These are phyloP conservation scores for Haliclona indistincta DNA, from an alignment of 37 sponge, comb jelly and placozoan species.

Conservation along the genomic window DNA sequence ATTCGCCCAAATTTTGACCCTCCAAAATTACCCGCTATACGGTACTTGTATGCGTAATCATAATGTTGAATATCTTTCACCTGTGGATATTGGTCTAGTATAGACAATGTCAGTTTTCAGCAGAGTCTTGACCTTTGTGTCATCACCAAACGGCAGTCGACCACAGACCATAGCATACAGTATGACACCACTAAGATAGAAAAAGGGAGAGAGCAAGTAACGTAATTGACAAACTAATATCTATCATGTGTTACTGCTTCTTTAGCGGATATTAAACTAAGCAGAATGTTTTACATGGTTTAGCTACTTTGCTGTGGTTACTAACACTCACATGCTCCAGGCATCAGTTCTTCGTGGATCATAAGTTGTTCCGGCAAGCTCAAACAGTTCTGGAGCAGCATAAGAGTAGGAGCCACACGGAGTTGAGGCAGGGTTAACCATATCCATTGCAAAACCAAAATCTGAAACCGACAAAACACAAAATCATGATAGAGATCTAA, in stretches of 20 bases:
- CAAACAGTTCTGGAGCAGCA: constrained; percentile 92
- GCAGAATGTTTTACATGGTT: background rate
- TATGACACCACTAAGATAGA: constrained; percentile 79
- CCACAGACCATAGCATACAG: constrained; percentile 94
- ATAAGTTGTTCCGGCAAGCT: constrained; percentile 49
- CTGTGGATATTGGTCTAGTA: constrained; percentile 23
- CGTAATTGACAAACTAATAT: background rate
- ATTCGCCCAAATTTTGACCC: too few species aligned
- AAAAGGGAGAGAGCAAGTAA: background rate
- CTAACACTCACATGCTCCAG: constrained; percentile 93
- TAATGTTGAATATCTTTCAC: constrained; percentile 2
- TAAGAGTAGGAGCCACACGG: constrained; percentile 93
- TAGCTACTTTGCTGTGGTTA: too few species aligned
- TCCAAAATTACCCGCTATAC: too few species aligned
- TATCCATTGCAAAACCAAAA: constrained; percentile 84
- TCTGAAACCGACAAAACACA: constrained; percentile 44
- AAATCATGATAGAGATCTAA: background rate
- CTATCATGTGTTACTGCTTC: background rate
- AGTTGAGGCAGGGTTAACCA: constrained; percentile 45
- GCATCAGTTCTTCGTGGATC: constrained; percentile 84
- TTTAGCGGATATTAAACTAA: background rate
- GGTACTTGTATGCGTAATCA: background rate
- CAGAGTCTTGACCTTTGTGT: constrained; percentile 49
- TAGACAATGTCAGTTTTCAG: constrained; percentile 46
- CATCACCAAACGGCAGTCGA: constrained; percentile 90